Evolutionary conservation across 1,140 invertebrate species (phyloP).

Genomic region (Caerostris extrusa): DNA sequence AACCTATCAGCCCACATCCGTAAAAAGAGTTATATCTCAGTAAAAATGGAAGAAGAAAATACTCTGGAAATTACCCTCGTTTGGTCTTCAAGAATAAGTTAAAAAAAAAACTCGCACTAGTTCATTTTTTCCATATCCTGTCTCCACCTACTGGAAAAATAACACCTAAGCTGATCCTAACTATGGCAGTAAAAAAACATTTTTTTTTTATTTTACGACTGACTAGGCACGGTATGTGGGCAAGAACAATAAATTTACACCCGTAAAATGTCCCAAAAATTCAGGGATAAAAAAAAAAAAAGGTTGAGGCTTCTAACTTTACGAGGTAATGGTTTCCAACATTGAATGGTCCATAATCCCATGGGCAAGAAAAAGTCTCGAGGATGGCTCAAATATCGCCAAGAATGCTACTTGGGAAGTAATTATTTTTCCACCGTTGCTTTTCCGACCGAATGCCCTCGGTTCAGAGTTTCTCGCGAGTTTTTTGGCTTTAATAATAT

Average conservation of each 20-base stretch:
- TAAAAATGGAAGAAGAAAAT: background rate
- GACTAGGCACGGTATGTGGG: background rate
- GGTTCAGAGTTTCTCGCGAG: background rate
- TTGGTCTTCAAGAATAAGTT: background rate
- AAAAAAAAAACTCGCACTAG: background rate
- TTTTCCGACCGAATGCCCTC: background rate
- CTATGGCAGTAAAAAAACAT: background rate
- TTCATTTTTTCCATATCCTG: background rate
- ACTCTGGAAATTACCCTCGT: background rate
- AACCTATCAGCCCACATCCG: background rate
- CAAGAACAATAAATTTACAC: conserved; percentile 14
- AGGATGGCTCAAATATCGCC: background rate
- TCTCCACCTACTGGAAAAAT: background rate
- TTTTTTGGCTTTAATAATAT: background rate
- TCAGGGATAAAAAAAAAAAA: background rate
- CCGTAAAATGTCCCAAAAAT: background rate
- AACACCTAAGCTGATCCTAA: background rate
- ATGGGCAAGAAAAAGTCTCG: background rate
- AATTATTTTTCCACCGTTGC: background rate
- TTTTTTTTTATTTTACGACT: conserved; percentile 4
- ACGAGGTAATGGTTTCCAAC: background rate
- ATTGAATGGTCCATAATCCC: background rate
- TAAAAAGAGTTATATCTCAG: background rate
- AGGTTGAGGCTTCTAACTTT: background rate
- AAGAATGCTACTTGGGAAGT: background rate